Evolutionary conservation across 37 sponge, comb jelly and placozoan genomes (phyloP).

Genomic region (Cliona cf. orientalis): DNA sequence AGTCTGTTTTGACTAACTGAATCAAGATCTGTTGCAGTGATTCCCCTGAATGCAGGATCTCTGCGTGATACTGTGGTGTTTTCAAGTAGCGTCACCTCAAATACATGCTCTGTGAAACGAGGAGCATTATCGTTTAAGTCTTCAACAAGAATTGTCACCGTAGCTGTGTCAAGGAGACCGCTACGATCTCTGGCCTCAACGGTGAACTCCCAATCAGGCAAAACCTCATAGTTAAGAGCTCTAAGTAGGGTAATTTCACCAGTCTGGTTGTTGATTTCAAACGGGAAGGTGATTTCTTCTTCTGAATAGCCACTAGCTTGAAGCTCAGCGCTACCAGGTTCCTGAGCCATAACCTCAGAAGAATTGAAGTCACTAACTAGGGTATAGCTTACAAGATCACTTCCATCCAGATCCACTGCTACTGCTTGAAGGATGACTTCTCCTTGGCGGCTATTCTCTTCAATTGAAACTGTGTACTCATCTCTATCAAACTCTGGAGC

Average conservation of each 20-base stretch:
- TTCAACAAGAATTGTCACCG: slow-evolving; percentile 35
- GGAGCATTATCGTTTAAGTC: slow-evolving; percentile 76
- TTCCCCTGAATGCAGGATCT: slow-evolving; percentile 29
- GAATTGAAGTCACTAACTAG: slow-evolving; percentile 1
- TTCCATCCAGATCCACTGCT: slow-evolving; percentile 38
- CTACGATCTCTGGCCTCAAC: slow-evolving; percentile 47
- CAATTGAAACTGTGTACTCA: slow-evolving; percentile 7
- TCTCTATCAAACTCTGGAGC: slow-evolving; percentile 46
- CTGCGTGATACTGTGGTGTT: background rate
- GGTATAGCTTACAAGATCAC: slow-evolving; percentile 1
- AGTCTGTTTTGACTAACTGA: slow-evolving; percentile 43
- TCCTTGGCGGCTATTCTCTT: slow-evolving; percentile 50
- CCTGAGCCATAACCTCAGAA: background rate
- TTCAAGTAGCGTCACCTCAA: slow-evolving; percentile 11
- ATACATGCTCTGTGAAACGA: slow-evolving; percentile 33
- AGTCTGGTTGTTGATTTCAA: slow-evolving; percentile 39
- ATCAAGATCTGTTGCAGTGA: slow-evolving; percentile 62
- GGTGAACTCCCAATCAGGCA: slow-evolving; percentile 32
- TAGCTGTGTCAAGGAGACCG: slow-evolving; percentile 20
- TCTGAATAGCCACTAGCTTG: background rate
- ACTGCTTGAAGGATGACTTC: slow-evolving; percentile 24
- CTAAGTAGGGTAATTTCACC: slow-evolving; percentile 61
- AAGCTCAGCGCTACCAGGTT: background rate
- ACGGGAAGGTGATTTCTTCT: slow-evolving; percentile 16
- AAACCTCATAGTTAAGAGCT: slow-evolving; percentile 45